phyloP scores from a whole-genome alignment of 2,888 invertebrate species.

The Lasioglossum leucozonium region DNA sequence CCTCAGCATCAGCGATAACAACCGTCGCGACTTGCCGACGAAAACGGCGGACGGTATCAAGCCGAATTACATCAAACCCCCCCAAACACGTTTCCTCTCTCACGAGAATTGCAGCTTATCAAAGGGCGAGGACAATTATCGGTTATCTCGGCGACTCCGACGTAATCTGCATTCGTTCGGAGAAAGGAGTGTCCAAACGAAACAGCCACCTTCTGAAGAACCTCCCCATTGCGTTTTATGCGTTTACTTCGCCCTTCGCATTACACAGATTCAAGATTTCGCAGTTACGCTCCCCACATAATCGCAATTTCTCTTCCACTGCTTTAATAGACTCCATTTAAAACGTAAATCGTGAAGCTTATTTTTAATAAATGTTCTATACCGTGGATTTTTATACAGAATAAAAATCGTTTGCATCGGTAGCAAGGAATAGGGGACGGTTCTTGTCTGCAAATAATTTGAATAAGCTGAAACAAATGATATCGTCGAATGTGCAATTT shows the following conservation, averaged over 20 bases:
- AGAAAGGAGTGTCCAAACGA: conserved; percentile 29
- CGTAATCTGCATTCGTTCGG: conserved; percentile 32
- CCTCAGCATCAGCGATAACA: conserved; percentile 27
- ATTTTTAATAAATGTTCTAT: background rate
- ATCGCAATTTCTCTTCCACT: background rate
- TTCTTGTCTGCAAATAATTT: no score
- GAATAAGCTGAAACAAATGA: no score
- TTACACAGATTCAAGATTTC: background rate
- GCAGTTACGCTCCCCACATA: background rate
- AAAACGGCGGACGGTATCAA: conserved; percentile 23
- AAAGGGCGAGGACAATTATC: conserved; percentile 19
- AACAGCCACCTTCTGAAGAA: background rate
- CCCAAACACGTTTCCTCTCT: conserved; percentile 30
- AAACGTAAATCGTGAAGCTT: background rate
- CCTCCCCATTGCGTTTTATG: background rate
- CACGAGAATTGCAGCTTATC: conserved; percentile 41
- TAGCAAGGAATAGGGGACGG: background rate
- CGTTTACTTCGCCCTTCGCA: conserved; percentile 61
- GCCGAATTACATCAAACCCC: conserved; percentile 45
- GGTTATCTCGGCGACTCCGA: conserved; percentile 42
- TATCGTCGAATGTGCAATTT: background rate
- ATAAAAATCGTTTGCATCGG: background rate
- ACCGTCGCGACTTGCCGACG: background rate
- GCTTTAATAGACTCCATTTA: background rate
- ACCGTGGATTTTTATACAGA: no score